phyloP scores from a whole-genome alignment of 2,797 vertebrate species.

The Menidia menidia region DNA sequence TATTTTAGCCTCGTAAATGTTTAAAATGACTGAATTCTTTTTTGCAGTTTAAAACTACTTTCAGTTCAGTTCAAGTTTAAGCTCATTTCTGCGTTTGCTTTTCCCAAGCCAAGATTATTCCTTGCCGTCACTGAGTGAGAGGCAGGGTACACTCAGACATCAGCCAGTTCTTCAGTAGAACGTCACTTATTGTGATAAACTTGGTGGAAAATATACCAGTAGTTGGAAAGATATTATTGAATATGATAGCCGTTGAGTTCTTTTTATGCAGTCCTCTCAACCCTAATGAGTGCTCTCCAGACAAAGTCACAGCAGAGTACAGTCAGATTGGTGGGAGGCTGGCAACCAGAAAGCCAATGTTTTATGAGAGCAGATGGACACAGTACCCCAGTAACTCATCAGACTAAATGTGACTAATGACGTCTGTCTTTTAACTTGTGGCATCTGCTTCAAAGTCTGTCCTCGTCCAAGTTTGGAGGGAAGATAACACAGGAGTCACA shows the following conservation, averaged over 20 bases:
- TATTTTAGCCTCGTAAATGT: too few species aligned
- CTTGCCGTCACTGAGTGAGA: too few species aligned
- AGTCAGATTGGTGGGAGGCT: constrained; percentile 59
- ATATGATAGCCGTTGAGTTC: constrained; percentile 13
- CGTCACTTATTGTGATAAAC: background rate
- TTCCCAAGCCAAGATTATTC: too few species aligned
- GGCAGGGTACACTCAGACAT: too few species aligned
- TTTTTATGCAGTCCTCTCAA: constrained; percentile 39
- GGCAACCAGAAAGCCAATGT: constrained; percentile 51
- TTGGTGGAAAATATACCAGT: background rate
- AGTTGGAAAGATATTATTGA: constrained; percentile 16
- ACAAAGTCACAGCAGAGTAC: constrained; percentile 38
- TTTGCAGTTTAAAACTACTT: too few species aligned
- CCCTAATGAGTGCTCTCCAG: constrained; percentile 46
- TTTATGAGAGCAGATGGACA: constrained; percentile 73
- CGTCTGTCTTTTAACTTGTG: constrained; percentile 66
- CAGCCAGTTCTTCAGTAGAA: background rate
- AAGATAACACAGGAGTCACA: constrained; percentile 41
- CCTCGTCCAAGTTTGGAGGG: constrained; percentile 49
- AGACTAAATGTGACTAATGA: constrained; percentile 65
- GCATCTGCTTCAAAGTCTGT: constrained; percentile 68
- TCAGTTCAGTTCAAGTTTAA: too few species aligned
- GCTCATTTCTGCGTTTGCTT: too few species aligned
- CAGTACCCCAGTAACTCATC: constrained; percentile 57
- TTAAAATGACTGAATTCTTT: too few species aligned